A percentile compares a stretch with the other conserved stretches of the same genome.
These are phyloP conservation scores for Porites cylindrica DNA, from an alignment of 92 coral and sea anemone genomes.

Conservation along the genomic window DNA sequence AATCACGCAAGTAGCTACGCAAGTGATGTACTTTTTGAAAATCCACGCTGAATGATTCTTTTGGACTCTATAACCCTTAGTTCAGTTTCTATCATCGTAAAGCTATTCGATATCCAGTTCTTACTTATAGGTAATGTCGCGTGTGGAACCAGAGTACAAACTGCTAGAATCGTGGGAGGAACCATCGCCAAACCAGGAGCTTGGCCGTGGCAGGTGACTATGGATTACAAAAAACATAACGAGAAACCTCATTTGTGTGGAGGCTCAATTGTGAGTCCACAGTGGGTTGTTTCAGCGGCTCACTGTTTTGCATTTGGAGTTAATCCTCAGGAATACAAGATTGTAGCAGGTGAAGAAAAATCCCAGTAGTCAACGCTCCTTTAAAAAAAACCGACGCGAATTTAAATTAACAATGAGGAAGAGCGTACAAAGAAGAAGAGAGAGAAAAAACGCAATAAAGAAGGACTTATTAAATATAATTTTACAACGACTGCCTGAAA, in stretches of 20 bases:
- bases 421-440: no score
- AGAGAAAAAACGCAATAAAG: no score
- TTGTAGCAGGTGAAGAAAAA: conserved; percentile 72
- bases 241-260: conserved; percentile 86
- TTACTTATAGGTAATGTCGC: conserved; percentile 46
- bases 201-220: conserved; percentile 92
- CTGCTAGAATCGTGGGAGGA: conserved; percentile 85
- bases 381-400: no score
- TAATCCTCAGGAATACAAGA: conserved; percentile 65
- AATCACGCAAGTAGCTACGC: no score
- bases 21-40: no score
- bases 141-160: conserved; percentile 76
- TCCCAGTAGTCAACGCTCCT: no score
- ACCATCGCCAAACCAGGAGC: conserved; percentile 78
- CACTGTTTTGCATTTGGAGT: conserved; percentile 78
- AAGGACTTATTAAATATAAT: no score
- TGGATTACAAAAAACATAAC: conserved; percentile 53
- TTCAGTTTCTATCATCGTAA: not conserved
- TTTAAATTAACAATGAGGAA: no score
- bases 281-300: conserved; percentile 90
- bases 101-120: not conserved
- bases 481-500: no score
- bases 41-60: no score
- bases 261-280: conserved; percentile 75
- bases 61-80: not conserved